phyloP scores from a whole-genome alignment of 2,888 invertebrate species.

The Diarsia rubi region DNA sequence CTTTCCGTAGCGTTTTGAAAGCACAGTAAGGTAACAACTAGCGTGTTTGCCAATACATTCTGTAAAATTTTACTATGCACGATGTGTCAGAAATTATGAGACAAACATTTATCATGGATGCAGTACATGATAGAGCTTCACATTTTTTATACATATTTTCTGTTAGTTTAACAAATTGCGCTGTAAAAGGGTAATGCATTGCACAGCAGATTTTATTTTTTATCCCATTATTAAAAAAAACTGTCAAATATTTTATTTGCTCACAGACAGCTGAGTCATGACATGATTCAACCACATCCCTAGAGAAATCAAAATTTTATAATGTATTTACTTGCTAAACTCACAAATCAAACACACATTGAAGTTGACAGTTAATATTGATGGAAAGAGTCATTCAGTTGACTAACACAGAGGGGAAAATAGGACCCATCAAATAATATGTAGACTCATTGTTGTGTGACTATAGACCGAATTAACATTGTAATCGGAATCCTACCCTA shows the following conservation, averaged over 20 bases:
- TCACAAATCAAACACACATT: constrained; percentile 32
- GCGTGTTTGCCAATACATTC: neutral
- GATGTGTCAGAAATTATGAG: neutral
- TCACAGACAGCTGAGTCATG: constrained; percentile 1
- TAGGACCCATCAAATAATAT: neutral
- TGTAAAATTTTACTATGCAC: neutral
- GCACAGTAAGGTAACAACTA: too few relatives aligned
- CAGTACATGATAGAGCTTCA: neutral
- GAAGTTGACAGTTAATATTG: constrained; percentile 16
- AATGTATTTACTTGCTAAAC: constrained; percentile 2
- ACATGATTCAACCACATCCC: constrained; percentile 16
- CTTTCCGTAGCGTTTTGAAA: neutral
- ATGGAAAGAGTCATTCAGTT: neutral
- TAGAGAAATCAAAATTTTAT: constrained; percentile 35
- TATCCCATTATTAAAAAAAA: neutral
- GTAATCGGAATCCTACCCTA: neutral
- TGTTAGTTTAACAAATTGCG: neutral
- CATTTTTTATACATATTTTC: neutral
- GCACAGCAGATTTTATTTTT: neutral
- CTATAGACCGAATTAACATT: neutral
- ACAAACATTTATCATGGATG: neutral
- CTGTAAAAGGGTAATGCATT: too few relatives aligned
- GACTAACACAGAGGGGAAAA: neutral
- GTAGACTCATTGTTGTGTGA: neutral
- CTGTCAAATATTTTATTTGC: neutral